Base-by-base conservation (phyloP, 2,888 invertebrate genomes). In the Drosophila gaucha region DNA sequence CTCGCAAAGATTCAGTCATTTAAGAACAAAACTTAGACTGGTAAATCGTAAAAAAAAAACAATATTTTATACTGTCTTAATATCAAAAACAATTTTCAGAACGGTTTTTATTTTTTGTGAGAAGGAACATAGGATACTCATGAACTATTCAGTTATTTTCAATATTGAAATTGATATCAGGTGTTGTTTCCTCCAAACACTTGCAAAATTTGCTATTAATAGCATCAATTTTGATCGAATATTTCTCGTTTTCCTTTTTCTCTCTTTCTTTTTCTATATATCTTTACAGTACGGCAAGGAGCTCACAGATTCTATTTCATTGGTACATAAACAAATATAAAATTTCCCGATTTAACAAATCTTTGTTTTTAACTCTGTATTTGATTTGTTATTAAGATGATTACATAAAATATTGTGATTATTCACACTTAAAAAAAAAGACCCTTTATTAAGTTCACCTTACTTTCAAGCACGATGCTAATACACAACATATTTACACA, bases 281-380 rank as follows among this genome's bases (percentile, higher is more conserved):
- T 90, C 89, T 89, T 90, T 91, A 86, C 91, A 91, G 92, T 91
- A 89, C 92, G 91, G 82, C 92, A 92, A 91, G 92, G 92, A 91
- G 90, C 91, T 89, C 91, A 92, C 91, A 91, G 92, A 91, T 92
- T 91, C 90, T 92, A 91, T 92, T 91, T 91, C 77, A 91, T 91
- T 91, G 92, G 92, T 92, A 92, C 88, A 68, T 80, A 74, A 63
- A 67, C 58, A 63, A 55, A 38, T 33, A 49, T 22, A 43, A n/a
- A 46, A 35, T 28, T 30, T 28, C 36, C 49, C 24, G 33, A 41
- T 35, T 35, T 47, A 64, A 64, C 44, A 41, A 38, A 43, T 39
- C 36, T 33, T 33, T 47, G 35, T 46, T 51, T 56, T 44, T 26
- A 31, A 44, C 49, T 56, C 39, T 52, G 55, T 49, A 67, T 51